Evolutionary conservation across 2,113 vertebrate species (phyloP).

Genomic region (Clarias gariepinus): DNA sequence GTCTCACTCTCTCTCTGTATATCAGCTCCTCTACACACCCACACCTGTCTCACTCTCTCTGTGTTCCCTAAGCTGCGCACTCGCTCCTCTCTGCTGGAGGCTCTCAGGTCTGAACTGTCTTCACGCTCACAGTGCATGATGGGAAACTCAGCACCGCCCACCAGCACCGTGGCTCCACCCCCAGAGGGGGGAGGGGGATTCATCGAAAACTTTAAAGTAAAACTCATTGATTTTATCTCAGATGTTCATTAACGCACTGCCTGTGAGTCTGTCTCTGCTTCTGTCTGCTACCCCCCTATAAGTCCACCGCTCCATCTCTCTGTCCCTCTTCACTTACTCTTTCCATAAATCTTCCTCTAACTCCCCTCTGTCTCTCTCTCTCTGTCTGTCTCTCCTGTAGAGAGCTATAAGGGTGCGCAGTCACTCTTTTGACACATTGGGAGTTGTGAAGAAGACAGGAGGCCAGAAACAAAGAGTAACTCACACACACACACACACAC

Average conservation of each 20-base stretch:
- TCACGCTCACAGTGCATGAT: constrained; percentile 83
- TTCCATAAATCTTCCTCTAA: too few species aligned
- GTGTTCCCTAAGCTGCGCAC: constrained; percentile 77
- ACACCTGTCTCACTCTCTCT: background rate
- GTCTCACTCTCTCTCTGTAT: too few species aligned
- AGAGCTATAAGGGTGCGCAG: constrained; percentile 86
- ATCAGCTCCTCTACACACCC: too few species aligned
- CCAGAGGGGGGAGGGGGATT: constrained; percentile 84
- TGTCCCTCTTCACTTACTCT: background rate
- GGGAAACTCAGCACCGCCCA: constrained; percentile 67
- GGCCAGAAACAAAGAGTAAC: constrained; percentile 68
- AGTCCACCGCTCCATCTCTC: background rate
- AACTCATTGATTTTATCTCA: background rate
- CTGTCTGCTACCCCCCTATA: background rate
- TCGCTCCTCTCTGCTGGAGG: constrained; percentile 83
- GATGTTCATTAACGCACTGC: background rate
- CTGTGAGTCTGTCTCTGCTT: constrained; percentile 25
- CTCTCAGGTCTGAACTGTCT: constrained; percentile 79
- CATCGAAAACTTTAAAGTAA: constrained; percentile 92
- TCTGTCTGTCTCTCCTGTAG: constrained; percentile 66
- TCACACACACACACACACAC: background rate
- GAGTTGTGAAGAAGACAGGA: constrained; percentile 67
- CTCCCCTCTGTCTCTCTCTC: background rate
- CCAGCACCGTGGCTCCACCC: constrained; percentile 49
- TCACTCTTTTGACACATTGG: constrained; percentile 85